Conservation (phyloP, 2,797 vertebrate species). For the Holocentrus rufus region DNA sequence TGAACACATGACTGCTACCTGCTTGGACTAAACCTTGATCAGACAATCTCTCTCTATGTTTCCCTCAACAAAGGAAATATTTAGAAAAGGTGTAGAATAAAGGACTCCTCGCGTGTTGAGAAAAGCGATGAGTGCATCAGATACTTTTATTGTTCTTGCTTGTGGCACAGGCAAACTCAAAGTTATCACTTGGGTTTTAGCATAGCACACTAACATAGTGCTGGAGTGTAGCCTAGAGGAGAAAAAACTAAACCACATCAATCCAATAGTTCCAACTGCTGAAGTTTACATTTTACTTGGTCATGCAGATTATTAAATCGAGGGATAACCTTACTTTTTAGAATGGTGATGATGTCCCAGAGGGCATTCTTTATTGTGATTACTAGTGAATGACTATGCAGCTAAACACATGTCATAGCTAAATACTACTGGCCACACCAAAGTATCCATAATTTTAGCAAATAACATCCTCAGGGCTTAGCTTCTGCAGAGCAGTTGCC, state of each 20-base stretch:
- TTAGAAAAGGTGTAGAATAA: slow-evolving; percentile 9
- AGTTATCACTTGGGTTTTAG: slow-evolving; percentile 66
- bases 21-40: too few species aligned
- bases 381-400: slow-evolving; percentile 33
- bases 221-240: slow-evolving; percentile 57
- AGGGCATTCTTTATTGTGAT: slow-evolving; percentile 59
- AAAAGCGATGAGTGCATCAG: slow-evolving; percentile 55
- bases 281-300: slow-evolving; percentile 65
- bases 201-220: slow-evolving; percentile 57
- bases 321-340: slow-evolving; percentile 70
- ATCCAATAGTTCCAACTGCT: slow-evolving; percentile 59
- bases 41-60: background rate
- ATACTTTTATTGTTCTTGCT: slow-evolving; percentile 63
- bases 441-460: slow-evolving; percentile 47
- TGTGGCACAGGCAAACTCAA: slow-evolving; percentile 56
- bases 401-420: slow-evolving; percentile 33
- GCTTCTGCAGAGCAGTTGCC: slow-evolving; percentile 52
- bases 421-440: slow-evolving; percentile 31
- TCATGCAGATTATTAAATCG: slow-evolving; percentile 68
- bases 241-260: slow-evolving; percentile 49
- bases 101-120: slow-evolving; percentile 38
- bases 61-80: background rate
- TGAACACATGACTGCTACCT: too few species aligned
- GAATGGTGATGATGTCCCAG: slow-evolving; percentile 59
- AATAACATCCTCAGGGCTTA: slow-evolving; percentile 60